These are phyloP conservation scores for Drosophila athabasca DNA, from an alignment of 1,140 invertebrate genomes.

Conservation along the genomic window DNA sequence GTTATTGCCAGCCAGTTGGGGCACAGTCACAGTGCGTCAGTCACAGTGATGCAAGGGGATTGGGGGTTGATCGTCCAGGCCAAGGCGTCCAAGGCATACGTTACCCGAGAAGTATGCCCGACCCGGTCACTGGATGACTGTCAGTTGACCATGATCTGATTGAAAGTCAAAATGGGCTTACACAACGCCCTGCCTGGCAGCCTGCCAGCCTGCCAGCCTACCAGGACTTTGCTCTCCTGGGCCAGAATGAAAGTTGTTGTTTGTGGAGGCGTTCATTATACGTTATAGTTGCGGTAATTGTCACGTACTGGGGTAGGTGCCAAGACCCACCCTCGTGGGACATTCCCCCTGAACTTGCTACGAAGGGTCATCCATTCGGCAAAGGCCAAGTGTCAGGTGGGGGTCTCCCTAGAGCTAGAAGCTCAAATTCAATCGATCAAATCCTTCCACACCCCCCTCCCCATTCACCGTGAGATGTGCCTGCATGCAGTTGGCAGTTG, in stretches of 20 bases:
- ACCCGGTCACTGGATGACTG: too few relatives aligned
- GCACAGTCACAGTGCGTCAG: too few relatives aligned
- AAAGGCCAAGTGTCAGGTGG: background rate
- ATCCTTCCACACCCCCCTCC: too few relatives aligned
- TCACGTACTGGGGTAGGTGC: conserved; percentile 44
- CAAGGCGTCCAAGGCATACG: conserved; percentile 1
- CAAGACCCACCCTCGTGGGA: too few relatives aligned
- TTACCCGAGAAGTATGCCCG: conserved; percentile 3
- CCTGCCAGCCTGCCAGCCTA: background rate
- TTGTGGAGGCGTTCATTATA: conserved; percentile 47
- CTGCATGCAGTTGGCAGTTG: conserved; percentile 6
- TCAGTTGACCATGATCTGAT: conserved; percentile 52
- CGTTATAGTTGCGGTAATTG: conserved; percentile 60
- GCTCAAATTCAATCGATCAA: too few relatives aligned
- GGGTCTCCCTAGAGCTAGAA: too few relatives aligned
- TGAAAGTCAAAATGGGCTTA: conserved; percentile 23
- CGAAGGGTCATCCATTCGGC: background rate
- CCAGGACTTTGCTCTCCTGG: too few relatives aligned
- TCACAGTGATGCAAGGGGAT: too few relatives aligned
- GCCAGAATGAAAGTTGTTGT: too few relatives aligned
- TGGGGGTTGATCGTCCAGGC: background rate
- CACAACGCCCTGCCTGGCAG: too few relatives aligned
- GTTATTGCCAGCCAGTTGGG: too few relatives aligned
- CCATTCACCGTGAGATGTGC: too few relatives aligned
- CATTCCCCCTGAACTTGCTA: background rate